phyloP scores from a whole-genome alignment of 2,797 vertebrate species.

The Platalea minor region DNA sequence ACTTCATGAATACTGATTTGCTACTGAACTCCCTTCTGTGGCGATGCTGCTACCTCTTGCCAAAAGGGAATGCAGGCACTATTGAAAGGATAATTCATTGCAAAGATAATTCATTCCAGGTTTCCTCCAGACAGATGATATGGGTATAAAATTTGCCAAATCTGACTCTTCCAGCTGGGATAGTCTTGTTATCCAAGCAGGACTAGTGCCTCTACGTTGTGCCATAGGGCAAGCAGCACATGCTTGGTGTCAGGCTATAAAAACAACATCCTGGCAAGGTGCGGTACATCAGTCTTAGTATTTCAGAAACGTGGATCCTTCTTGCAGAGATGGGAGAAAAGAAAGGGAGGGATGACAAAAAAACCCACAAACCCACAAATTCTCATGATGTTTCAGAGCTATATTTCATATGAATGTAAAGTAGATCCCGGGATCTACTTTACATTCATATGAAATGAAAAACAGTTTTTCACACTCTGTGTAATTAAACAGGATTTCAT shows the following conservation, averaged over 20 bases:
- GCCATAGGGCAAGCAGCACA: neutral
- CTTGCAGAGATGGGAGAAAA: neutral
- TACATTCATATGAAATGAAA: neutral
- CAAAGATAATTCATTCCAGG: neutral
- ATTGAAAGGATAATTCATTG: neutral
- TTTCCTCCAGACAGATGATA: neutral
- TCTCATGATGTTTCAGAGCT: neutral
- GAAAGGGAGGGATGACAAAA: fast-evolving
- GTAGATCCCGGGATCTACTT: neutral
- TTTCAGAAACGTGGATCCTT: neutral
- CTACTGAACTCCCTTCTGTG: neutral
- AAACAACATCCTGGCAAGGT: neutral
- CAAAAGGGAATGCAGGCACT: neutral
- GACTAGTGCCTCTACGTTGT: neutral
- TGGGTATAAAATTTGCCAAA: neutral
- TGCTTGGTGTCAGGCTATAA: neutral
- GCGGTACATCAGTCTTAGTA: neutral
- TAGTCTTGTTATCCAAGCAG: neutral
- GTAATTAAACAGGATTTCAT: neutral
- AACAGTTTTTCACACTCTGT: neutral
- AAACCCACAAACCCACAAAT: neutral
- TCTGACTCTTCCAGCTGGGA: neutral
- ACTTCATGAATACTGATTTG: neutral
- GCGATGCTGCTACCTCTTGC: neutral
- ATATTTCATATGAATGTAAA: neutral